A percentile compares a stretch with the other conserved stretches of the same genome.
Evolutionary conservation across 1,140 invertebrate species (phyloP).

Genomic region (Dysdera silvatica): DNA sequence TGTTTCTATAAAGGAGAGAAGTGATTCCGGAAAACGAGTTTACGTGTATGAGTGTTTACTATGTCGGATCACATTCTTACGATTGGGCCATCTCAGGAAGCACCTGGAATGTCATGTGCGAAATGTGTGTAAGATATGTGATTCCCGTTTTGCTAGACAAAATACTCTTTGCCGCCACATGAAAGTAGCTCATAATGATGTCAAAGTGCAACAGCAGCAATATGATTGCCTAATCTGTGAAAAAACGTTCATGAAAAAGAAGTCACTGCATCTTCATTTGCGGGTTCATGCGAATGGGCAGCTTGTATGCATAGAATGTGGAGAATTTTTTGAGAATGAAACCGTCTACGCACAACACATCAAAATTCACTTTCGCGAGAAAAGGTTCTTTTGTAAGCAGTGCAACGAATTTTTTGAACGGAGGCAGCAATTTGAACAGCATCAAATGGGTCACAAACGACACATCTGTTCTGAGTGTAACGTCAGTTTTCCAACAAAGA

Average conservation of each 20-base stretch:
- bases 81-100: slow-evolving; percentile 14
- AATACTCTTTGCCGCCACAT: slow-evolving; percentile 9
- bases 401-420: slow-evolving; percentile 30
- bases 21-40: no score
- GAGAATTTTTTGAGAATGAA: slow-evolving; percentile 31
- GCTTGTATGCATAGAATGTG: slow-evolving; percentile 36
- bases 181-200: slow-evolving; percentile 1
- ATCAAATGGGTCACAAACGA: slow-evolving; percentile 28
- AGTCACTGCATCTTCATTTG: slow-evolving; percentile 33
- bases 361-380: slow-evolving; percentile 28
- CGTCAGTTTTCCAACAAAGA: slow-evolving; percentile 22
- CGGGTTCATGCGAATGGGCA: slow-evolving; percentile 34
- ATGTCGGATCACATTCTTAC: no score
- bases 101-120: slow-evolving; percentile 7
- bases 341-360: slow-evolving; percentile 32
- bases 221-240: slow-evolving; percentile 16
- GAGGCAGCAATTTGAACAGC: slow-evolving; percentile 31
- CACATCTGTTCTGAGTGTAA: slow-evolving; percentile 31
- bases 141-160: slow-evolving; percentile 7
- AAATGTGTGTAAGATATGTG: slow-evolving; percentile 11
- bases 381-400: slow-evolving; percentile 31
- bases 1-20: no score
- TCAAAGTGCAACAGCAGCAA: slow-evolving; percentile 8
- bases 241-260: slow-evolving; percentile 20
- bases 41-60: no score